Percentiles rank a stretch among this genome's conserved stretches.
Evolutionary conservation across 2,797 vertebrate genomes (phyloP).

Genomic region (Hypotaenidia okinawae): DNA sequence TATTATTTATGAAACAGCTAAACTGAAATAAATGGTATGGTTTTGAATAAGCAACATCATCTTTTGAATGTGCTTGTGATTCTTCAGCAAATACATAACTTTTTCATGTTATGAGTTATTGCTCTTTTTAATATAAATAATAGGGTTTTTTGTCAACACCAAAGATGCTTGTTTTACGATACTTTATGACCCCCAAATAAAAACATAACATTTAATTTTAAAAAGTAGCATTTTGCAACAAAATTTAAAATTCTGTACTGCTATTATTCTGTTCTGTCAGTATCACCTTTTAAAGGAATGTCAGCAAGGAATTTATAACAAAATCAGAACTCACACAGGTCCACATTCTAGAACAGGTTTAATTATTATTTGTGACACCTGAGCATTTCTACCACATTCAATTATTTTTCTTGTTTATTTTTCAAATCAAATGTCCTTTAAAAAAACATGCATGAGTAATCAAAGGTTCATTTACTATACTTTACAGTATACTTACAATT

Average conservation of each 20-base stretch:
- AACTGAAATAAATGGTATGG: neutral
- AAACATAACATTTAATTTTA: neutral
- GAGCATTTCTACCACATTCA: neutral
- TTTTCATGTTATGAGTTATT: neutral
- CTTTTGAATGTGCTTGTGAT: neutral
- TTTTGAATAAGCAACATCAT: neutral
- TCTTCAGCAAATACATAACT: neutral
- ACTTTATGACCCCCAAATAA: neutral
- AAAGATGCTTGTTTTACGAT: neutral
- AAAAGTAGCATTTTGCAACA: neutral
- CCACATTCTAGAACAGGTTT: neutral
- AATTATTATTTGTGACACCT: neutral
- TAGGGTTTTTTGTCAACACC: neutral
- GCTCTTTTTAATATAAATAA: neutral
- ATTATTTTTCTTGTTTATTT: neutral
- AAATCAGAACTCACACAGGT: neutral
- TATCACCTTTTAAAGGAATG: neutral
- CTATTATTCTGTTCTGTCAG: neutral
- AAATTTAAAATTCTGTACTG: neutral
- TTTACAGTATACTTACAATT: neutral
- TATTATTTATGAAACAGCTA: neutral
- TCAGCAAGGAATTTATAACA: neutral
- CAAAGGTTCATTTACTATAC: neutral
- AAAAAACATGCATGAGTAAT: neutral
- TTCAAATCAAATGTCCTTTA: neutral